Evolutionary conservation across 2,888 invertebrate genomes (phyloP), one percentile per base, ranked within the genome.

Genomic region (Tolmerus cingulatus): DNA sequence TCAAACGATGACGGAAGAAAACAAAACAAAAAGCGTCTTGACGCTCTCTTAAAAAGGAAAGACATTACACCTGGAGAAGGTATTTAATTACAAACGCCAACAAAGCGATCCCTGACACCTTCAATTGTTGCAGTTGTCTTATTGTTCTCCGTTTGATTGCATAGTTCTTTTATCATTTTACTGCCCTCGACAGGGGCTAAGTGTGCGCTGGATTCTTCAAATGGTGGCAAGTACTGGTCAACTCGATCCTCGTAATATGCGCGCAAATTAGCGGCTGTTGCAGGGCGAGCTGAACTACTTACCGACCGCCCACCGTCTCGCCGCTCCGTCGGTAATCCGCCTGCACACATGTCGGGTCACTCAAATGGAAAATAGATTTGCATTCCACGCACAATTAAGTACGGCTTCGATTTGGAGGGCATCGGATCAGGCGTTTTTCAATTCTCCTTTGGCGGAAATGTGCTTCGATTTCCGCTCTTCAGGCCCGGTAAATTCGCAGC

Each of bases 341-440:
- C 79, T 79, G 55, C 30, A 79, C 51, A 79, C 51, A 46, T 51
- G 51, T 46, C 23, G 27, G 51, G 79, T 30, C 55, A 79, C 30
- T 79, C 55, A 79, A 46, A 79, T 79, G 79, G 79, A 79, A 79
- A 79, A 79, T 79, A 30, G 46, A 79, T 79, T 79, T 79, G 79
- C 79, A 79, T 51, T 79, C 79, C 79, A 79, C 79, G 79, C 79
- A 79, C 79, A 79, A 79, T 79, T 79, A 79, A 79, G 30, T 79
- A 30, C 66, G 23, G 12, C 23, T 23, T 66, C 66, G 66, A 66
- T 66, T 66, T 66, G 30, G 79, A 55, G 51, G 79, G 46, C 79
- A 79, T 27, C 66, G 66, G 66, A 66, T 66, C 66, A 23, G 8
- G 8, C 8, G 27, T 27, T 66, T 27, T 27, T 66, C 23, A 27